Evolutionary conservation across 2,113 vertebrate genomes (phyloP).

Genomic region (Megaptera novaeangliae): DNA sequence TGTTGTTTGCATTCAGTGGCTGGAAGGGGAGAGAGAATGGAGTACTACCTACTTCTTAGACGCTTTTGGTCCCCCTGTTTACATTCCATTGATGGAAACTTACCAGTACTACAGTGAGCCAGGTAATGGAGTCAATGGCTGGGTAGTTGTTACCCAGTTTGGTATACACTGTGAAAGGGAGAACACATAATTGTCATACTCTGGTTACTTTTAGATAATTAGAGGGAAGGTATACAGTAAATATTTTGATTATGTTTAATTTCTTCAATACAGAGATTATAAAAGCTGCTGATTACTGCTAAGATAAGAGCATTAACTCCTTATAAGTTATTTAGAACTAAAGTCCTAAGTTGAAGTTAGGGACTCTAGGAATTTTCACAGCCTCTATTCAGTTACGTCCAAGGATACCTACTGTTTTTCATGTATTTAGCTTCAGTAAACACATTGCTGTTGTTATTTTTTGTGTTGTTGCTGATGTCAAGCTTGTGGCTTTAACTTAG

Average conservation of each 20-base stretch:
- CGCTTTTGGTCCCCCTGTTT: neutral
- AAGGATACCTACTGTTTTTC: neutral
- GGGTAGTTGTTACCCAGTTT: neutral
- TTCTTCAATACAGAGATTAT: neutral
- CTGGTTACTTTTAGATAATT: neutral
- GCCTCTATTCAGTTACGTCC: neutral
- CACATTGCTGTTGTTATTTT: neutral
- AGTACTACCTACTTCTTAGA: neutral
- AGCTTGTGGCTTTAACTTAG: neutral
- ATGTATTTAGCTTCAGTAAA: neutral
- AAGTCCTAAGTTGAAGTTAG: neutral
- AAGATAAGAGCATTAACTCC: neutral
- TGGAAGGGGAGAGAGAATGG: neutral
- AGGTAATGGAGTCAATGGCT: neutral
- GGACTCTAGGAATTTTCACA: neutral
- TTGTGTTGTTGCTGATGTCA: neutral
- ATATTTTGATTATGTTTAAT: neutral
- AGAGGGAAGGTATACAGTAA: neutral
- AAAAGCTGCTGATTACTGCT: neutral
- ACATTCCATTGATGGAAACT: neutral
- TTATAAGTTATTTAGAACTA: neutral
- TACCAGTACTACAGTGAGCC: neutral
- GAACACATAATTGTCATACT: neutral
- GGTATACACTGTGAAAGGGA: neutral
- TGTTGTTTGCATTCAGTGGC: neutral